Evolutionary conservation across 2,113 vertebrate species (phyloP).

Genomic region (Willisornis vidua): DNA sequence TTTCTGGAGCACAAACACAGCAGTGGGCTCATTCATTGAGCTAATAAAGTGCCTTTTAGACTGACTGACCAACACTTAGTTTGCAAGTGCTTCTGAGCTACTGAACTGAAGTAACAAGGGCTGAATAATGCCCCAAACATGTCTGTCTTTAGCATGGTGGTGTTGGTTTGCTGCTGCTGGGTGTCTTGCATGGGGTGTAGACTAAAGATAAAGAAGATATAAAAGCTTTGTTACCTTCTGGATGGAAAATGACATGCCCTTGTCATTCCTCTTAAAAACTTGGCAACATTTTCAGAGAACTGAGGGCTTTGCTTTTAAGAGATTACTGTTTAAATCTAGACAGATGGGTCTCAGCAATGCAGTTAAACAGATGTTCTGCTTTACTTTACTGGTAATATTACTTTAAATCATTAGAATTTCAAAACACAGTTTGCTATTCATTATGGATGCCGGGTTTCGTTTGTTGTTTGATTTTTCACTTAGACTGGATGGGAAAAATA

Average conservation of each 20-base stretch:
- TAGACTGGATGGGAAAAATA: constrained; percentile 20
- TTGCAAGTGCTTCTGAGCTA: not conserved
- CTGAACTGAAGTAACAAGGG: not conserved
- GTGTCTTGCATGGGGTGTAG: not conserved
- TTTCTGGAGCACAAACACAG: not conserved
- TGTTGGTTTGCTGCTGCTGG: not conserved
- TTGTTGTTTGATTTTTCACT: constrained; percentile 54
- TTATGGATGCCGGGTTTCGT: not conserved
- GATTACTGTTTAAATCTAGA: constrained; percentile 25
- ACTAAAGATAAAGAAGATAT: not conserved
- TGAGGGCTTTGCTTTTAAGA: constrained; percentile 5
- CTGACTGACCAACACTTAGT: not conserved
- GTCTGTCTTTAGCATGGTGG: not conserved
- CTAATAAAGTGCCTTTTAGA: not conserved
- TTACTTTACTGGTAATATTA: constrained; percentile 26
- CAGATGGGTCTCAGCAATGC: not conserved
- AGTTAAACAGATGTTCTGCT: constrained; percentile 28
- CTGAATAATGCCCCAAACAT: not conserved
- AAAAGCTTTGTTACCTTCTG: not conserved
- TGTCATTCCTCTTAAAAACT: not conserved
- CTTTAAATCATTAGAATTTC: constrained; percentile 38
- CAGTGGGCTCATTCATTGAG: not conserved
- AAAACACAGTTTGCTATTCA: constrained; percentile 36
- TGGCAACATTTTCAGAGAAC: not conserved
- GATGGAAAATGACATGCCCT: not conserved